A percentile compares a stretch with the other conserved stretches of the same genome.
Conservation (phyloP, 2,797 vertebrate species). For the Gallirallus australis region DNA sequence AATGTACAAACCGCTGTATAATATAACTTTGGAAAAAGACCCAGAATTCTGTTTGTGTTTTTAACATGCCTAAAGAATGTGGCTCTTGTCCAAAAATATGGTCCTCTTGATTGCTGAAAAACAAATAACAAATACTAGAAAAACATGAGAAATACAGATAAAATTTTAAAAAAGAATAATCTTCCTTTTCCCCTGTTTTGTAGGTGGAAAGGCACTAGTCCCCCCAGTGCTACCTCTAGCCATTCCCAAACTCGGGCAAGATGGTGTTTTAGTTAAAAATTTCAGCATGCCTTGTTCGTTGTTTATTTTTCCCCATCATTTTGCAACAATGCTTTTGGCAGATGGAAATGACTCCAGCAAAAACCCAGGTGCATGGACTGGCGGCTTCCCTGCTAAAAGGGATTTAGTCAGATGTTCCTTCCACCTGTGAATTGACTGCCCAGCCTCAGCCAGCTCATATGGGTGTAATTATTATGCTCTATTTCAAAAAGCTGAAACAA, state of each 20-base stretch:
- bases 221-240: neutral
- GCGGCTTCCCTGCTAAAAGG: neutral
- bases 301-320: conserved; percentile 25
- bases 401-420: conserved; percentile 69
- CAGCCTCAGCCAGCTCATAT: conserved; percentile 22
- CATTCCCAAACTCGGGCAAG: neutral
- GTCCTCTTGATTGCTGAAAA: neutral
- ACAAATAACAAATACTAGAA: neutral
- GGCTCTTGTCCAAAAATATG: neutral
- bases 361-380: conserved; percentile 67
- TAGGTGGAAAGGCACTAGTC: neutral
- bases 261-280: neutral
- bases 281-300: neutral
- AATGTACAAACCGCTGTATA: neutral
- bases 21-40: neutral
- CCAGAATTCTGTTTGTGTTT: neutral
- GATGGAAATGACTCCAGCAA: conserved; percentile 39
- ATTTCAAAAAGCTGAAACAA: conserved; percentile 47
- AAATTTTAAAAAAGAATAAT: neutral
- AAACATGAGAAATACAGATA: neutral
- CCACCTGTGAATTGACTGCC: conserved; percentile 66
- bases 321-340: conserved; percentile 56
- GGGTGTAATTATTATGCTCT: conserved; percentile 68
- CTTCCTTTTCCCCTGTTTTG: neutral
- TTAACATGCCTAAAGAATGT: neutral